Evolutionary conservation across 2,797 vertebrate genomes (phyloP).

Genomic region (Eptatretus atami): DNA sequence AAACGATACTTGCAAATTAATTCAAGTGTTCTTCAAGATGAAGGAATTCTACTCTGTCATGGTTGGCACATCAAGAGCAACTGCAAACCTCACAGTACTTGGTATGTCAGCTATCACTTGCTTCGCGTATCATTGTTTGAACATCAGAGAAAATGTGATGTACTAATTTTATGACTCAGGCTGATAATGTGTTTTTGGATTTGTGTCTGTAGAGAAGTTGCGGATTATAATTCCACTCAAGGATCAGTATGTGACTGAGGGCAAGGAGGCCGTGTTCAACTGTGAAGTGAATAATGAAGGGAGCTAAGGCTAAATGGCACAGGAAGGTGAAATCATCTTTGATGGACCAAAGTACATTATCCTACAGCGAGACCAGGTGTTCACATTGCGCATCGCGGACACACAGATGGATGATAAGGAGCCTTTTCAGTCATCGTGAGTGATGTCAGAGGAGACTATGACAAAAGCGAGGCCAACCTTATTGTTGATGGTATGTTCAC

Average conservation of each 20-base stretch:
- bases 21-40: conserved; percentile 29
- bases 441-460: conserved; percentile 56
- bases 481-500: conserved; percentile 36
- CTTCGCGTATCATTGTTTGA: conserved; percentile 1
- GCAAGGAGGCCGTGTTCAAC: conserved; percentile 57
- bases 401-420: conserved; percentile 35
- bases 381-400: conserved; percentile 54
- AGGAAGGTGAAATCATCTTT: conserved; percentile 55
- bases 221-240: conserved; percentile 58
- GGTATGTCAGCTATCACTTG: conserved; percentile 20
- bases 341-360: conserved; percentile 71
- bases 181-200: conserved; percentile 7
- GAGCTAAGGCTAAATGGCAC: conserved; percentile 88
- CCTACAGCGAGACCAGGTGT: conserved; percentile 57
- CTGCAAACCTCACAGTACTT: conserved; percentile 39
- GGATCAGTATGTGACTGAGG: conserved; percentile 41
- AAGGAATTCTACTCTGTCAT: conserved; percentile 35
- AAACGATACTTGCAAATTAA: conserved; percentile 38
- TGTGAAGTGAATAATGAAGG: conserved; percentile 80
- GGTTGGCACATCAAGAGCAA: conserved; percentile 42
- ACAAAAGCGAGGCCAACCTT: conserved; percentile 35
- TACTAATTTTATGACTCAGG: no score
- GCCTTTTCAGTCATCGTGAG: conserved; percentile 32
- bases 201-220: conserved; percentile 40
- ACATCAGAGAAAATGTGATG: background rate